Evolutionary conservation across 2,888 invertebrate genomes (phyloP), one percentile per base, ranked within the genome.

Genomic region (Omphaloscelis lunosa): DNA sequence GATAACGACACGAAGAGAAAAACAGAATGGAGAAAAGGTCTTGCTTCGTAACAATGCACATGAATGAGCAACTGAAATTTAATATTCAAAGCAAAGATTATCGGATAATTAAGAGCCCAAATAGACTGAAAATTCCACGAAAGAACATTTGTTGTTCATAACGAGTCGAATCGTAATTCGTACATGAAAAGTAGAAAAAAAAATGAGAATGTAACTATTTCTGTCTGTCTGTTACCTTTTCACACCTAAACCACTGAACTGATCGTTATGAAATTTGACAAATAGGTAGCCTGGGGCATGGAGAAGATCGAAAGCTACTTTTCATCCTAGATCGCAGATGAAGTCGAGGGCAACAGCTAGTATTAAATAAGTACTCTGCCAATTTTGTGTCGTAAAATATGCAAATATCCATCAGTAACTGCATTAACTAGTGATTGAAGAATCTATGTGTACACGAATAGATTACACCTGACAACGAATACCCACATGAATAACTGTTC

Each of bases 361-460:
- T 65, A 20, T 20, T 17, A 23, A 51, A 53, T 39, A 72, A 15
- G 8, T 27, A 41, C 34, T 20, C 11, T 39, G 23, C 0, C 15
- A 20, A 11, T 66, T 23, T 23, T 48, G 45, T 82, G 83, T 59
- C 15, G 63, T 77, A 45, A 67, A 58, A n/a, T 41, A 67, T 63
- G 62, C 23, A 68, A 82, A 82, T 59, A 17, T 58, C 27, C 23
- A 51, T 17, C 51, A 76, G 76, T 65, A 68, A 39, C 34, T 76
- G 53, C 58, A 65, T 68, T 34, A 62, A 58, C 11, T 41, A 61
- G 27, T 53, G 8, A 59, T 66, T 69, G 59, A 62, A 62, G 67
- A 75, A 15, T 56, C n/a, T 39, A 59, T 69, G 65, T 29, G 45
- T 53, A 53, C 45, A 76, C 39, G 65, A 56, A 56, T 41, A 48